Evolutionary conservation across 2,888 invertebrate species (phyloP).

Genomic region (Caenorhabditis afra): DNA sequence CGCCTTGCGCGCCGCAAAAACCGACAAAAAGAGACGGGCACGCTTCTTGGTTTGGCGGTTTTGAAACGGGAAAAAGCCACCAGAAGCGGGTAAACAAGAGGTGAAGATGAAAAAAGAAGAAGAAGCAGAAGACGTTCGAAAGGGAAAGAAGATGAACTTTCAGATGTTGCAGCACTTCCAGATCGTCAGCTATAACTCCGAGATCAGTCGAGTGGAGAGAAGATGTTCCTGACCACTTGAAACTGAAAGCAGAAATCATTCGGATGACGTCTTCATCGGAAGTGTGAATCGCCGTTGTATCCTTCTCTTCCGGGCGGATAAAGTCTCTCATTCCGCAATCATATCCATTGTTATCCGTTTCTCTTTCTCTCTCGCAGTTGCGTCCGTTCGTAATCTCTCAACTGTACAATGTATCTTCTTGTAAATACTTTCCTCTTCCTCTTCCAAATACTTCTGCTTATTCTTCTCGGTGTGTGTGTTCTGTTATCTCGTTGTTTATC

Average conservation of each 20-base stretch:
- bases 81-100: slow-evolving; percentile 12
- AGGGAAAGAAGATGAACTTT: neutral
- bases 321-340: too few species aligned
- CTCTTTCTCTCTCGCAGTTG: slow-evolving; percentile 4
- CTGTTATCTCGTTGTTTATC: slow-evolving; percentile 41
- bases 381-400: slow-evolving; percentile 7
- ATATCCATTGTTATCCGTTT: neutral
- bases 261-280: too few species aligned
- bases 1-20: slow-evolving; percentile 44
- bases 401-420: slow-evolving; percentile 22
- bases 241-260: too few species aligned
- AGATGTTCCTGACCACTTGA: too few species aligned
- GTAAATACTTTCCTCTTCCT: slow-evolving; percentile 15
- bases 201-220: too few species aligned
- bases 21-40: slow-evolving; percentile 38
- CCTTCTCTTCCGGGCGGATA: too few species aligned
- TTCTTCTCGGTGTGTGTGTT: slow-evolving; percentile 14
- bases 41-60: slow-evolving; percentile 17
- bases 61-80: slow-evolving; percentile 35
- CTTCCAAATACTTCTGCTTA: slow-evolving; percentile 12
- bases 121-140: neutral
- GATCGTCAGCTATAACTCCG: too few species aligned
- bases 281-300: too few species aligned
- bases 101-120: neutral
- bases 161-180: too few species aligned